A percentile compares a stretch with the other conserved stretches of the same genome.
Conservation (phyloP, 2,888 invertebrate species). For the Ophion costatus region DNA sequence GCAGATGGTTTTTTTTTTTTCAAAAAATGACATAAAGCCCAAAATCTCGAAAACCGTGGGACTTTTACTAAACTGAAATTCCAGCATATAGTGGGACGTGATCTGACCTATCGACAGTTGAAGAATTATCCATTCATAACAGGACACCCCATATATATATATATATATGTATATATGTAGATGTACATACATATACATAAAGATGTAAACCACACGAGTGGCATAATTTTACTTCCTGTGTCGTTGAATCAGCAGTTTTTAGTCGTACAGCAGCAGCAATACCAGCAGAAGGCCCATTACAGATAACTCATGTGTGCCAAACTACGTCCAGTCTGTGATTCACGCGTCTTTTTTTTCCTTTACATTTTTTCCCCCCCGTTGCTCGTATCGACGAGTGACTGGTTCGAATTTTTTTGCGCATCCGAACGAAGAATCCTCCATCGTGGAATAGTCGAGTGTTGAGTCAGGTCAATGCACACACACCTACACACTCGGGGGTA, state of each 20-base stretch:
- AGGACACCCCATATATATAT: background rate
- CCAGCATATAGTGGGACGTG: no score
- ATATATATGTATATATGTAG: background rate
- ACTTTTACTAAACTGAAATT: no score
- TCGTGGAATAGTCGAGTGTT: background rate
- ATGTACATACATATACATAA: background rate
- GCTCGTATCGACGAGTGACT: conserved; percentile 8
- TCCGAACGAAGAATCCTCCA: conserved; percentile 2
- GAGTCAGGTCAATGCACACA: conserved; percentile 23
- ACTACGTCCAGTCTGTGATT: conserved; percentile 37
- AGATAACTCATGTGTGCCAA: conserved; percentile 6
- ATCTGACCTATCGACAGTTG: no score
- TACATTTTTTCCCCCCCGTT: background rate
- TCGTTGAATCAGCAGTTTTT: conserved; percentile 76
- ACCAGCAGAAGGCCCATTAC: conserved; percentile 41
- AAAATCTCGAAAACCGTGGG: no score
- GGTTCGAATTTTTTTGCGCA: background rate
- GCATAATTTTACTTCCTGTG: conserved; percentile 73
- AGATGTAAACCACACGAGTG: conserved; percentile 54
- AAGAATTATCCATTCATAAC: no score
- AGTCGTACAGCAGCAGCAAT: conserved; percentile 39
- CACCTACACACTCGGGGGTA: background rate
- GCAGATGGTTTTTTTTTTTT: no score
- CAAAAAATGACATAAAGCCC: no score
- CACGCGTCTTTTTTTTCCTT: conserved; percentile 20